phyloP scores from a whole-genome alignment of 1,140 invertebrate genomes.

The Philaenus spumarius region DNA sequence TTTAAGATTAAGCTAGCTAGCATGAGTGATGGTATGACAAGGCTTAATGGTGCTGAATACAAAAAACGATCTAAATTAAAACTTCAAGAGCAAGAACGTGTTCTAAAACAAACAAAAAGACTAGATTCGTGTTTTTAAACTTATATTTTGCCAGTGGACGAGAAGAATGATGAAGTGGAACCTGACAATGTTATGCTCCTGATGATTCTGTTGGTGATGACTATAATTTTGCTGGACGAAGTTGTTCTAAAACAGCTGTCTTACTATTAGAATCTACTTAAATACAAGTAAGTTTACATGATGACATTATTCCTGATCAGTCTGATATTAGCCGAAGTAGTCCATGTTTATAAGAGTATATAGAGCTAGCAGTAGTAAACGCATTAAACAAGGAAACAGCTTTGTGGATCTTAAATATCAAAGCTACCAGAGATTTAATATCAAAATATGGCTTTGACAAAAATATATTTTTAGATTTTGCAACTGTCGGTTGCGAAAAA shows the following conservation, averaged over 20 bases:
- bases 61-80: constrained; percentile 10
- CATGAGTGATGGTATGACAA: constrained; percentile 17
- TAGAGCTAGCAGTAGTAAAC: neutral
- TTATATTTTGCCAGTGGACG: no score
- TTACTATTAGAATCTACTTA: no score
- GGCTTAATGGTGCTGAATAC: constrained; percentile 13
- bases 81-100: constrained; percentile 17
- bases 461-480: constrained; percentile 25
- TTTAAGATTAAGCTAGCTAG: neutral
- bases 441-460: constrained; percentile 22
- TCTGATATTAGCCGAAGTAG: neutral
- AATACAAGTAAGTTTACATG: neutral
- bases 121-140: constrained; percentile 4
- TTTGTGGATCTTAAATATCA: constrained; percentile 21
- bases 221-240: neutral
- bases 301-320: neutral
- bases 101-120: no score
- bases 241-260: neutral
- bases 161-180: neutral
- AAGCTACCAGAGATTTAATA: constrained; percentile 21
- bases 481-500: no score
- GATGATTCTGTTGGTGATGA: neutral
- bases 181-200: neutral
- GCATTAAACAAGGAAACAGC: constrained; percentile 19
- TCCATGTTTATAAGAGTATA: neutral